Conservation (phyloP, 2,797 vertebrate species). For the Helarctos malayanus region DNA sequence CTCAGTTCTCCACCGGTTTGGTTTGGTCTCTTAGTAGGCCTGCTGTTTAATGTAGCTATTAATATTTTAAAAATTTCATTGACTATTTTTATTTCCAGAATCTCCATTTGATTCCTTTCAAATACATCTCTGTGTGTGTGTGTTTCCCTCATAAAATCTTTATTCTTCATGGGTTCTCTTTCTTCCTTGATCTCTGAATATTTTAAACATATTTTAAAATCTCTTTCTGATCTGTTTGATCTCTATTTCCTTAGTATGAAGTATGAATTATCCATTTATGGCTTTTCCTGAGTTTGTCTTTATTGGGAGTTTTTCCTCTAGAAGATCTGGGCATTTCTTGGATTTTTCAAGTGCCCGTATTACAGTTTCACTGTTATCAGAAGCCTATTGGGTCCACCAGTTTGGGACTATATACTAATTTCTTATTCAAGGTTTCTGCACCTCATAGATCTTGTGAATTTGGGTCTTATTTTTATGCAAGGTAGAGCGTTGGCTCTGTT, state of each 20-base stretch:
- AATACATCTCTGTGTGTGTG: background rate
- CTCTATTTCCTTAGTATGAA: background rate
- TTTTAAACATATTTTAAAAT: slow-evolving; percentile 39
- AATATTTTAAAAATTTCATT: background rate
- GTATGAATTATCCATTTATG: background rate
- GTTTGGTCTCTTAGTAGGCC: slow-evolving; percentile 3
- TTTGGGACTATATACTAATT: background rate
- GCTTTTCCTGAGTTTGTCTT: slow-evolving; percentile 14
- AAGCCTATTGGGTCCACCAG: background rate
- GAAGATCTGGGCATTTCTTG: background rate
- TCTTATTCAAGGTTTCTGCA: background rate
- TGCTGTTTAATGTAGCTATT: slow-evolving; percentile 1
- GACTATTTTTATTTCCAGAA: slow-evolving; percentile 40
- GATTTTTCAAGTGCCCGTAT: slow-evolving; percentile 16
- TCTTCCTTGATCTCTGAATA: slow-evolving; percentile 44
- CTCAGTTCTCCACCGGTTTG: background rate
- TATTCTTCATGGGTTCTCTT: slow-evolving; percentile 39
- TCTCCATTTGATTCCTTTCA: slow-evolving; percentile 18
- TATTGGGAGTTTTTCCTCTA: background rate
- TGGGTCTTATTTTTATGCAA: background rate
- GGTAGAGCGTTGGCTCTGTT: background rate
- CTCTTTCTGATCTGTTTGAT: slow-evolving; percentile 27
- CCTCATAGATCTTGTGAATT: background rate
- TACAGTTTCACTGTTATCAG: background rate
- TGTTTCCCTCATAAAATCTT: background rate